These are phyloP conservation scores for Neotragus pygmaeus DNA, from an alignment of 2,113 vertebrate genomes.

Conservation along the genomic window DNA sequence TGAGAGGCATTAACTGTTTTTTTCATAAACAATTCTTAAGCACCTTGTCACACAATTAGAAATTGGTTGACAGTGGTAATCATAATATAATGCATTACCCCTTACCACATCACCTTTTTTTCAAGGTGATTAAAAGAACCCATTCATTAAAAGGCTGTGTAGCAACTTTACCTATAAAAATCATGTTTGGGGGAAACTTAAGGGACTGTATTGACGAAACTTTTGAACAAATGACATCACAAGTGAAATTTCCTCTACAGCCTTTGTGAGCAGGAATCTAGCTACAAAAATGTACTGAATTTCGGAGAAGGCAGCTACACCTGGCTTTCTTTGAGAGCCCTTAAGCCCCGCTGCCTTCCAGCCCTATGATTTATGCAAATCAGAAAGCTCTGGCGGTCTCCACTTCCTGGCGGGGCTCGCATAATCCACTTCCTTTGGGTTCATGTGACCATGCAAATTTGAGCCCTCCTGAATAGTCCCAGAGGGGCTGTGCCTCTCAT, in stretches of 20 bases:
- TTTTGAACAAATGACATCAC: neutral
- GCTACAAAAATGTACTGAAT: neutral
- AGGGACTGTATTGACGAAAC: conserved; percentile 51
- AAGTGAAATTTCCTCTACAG: neutral
- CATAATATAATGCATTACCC: conserved; percentile 80
- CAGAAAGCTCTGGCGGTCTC: conserved; percentile 43
- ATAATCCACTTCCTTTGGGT: conserved; percentile 72
- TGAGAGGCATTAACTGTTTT: conserved; percentile 82
- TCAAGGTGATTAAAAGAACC: conserved; percentile 73
- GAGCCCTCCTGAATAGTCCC: conserved; percentile 72
- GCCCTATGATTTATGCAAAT: conserved; percentile 66
- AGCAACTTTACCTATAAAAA: conserved; percentile 63
- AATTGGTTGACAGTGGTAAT: conserved; percentile 81
- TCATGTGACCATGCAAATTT: conserved; percentile 73
- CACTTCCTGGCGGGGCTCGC: conserved; percentile 58
- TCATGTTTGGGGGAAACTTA: conserved; percentile 63
- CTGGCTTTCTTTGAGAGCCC: conserved; percentile 35
- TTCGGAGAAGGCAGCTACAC: neutral
- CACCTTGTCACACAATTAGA: conserved; percentile 81
- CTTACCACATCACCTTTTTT: conserved; percentile 74
- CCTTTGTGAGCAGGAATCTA: neutral
- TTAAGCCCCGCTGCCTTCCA: conserved; percentile 35
- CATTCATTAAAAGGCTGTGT: conserved; percentile 48
- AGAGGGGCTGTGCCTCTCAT: conserved; percentile 75
- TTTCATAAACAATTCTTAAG: conserved; percentile 76